These are phyloP conservation scores for Drosophila equinoxialis DNA, from an alignment of 1,140 invertebrate genomes.

Conservation along the genomic window DNA sequence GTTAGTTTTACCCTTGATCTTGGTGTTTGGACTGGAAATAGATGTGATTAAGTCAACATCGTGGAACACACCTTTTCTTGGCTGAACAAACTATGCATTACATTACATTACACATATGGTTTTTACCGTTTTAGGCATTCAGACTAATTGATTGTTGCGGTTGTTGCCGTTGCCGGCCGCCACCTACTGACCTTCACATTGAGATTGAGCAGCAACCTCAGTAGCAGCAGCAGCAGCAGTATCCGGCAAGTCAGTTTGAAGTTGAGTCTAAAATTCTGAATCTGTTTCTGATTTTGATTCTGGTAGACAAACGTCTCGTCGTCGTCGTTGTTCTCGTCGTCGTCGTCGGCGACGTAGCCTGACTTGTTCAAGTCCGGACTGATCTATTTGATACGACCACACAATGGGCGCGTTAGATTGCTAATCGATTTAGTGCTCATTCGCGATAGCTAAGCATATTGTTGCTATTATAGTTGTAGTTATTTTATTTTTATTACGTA, in stretches of 20 bases:
- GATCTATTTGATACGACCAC: slow-evolving; percentile 58
- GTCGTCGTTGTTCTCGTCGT: not conserved
- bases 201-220: slow-evolving; percentile 49
- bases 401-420: slow-evolving; percentile 80
- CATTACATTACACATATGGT: slow-evolving; percentile 57
- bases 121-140: slow-evolving; percentile 73
- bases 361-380: slow-evolving; percentile 48
- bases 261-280: not conserved
- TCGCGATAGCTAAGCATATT: slow-evolving; percentile 38
- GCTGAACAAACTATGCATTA: slow-evolving; percentile 33
- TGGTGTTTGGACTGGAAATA: slow-evolving; percentile 42
- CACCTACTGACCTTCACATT: slow-evolving; percentile 81
- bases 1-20: slow-evolving; percentile 46
- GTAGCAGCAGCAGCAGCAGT: slow-evolving; percentile 46
- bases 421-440: slow-evolving; percentile 81
- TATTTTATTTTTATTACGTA: slow-evolving; percentile 70
- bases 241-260: slow-evolving; percentile 64
- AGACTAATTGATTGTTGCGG: slow-evolving; percentile 75
- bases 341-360: slow-evolving; percentile 42
- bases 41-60: not conserved
- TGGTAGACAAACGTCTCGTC: slow-evolving; percentile 66
- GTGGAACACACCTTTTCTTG: not conserved
- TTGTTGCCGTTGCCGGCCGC: slow-evolving; percentile 69
- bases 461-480: slow-evolving; percentile 6
- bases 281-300: not conserved